phyloP scores from a whole-genome alignment of 2,888 invertebrate genomes.

The Machimus atricapillus region DNA sequence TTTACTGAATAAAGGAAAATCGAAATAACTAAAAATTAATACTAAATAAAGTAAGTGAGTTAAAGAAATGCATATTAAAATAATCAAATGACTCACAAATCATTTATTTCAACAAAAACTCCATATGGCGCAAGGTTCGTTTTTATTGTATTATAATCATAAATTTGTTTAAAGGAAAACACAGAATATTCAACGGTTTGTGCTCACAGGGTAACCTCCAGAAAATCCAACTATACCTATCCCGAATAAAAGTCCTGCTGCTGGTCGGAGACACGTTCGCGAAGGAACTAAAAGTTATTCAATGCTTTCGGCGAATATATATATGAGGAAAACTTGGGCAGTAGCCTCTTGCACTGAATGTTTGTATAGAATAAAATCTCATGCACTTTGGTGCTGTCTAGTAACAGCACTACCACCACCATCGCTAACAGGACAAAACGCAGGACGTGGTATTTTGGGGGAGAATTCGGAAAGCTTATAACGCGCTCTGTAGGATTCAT shows the following conservation, averaged over 20 bases:
- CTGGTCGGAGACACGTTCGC: conserved; percentile 6
- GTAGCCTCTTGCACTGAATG: background rate
- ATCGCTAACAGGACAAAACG: background rate
- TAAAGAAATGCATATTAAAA: background rate
- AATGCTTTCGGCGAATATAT: conserved; percentile 4
- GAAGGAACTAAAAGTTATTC: conserved; percentile 9
- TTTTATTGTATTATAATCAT: background rate
- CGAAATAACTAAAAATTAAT: background rate
- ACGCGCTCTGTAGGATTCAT: background rate
- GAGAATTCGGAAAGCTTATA: background rate
- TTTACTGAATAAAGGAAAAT: background rate
- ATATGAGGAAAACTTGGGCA: background rate
- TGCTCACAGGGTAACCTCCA: background rate
- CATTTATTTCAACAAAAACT: background rate
- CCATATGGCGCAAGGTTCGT: background rate
- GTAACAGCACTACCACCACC: background rate
- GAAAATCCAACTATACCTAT: background rate
- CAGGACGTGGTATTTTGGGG: background rate
- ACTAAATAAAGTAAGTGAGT: background rate
- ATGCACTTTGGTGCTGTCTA: background rate
- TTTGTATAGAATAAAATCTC: background rate
- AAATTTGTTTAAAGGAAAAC: background rate
- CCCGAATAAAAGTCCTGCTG: background rate
- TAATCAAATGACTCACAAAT: background rate
- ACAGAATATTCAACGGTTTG: background rate